A percentile compares a stretch with the other conserved stretches of the same genome.
Evolutionary conservation across 2,797 vertebrate genomes (phyloP).

Genomic region (Erpetoichthys calabaricus): DNA sequence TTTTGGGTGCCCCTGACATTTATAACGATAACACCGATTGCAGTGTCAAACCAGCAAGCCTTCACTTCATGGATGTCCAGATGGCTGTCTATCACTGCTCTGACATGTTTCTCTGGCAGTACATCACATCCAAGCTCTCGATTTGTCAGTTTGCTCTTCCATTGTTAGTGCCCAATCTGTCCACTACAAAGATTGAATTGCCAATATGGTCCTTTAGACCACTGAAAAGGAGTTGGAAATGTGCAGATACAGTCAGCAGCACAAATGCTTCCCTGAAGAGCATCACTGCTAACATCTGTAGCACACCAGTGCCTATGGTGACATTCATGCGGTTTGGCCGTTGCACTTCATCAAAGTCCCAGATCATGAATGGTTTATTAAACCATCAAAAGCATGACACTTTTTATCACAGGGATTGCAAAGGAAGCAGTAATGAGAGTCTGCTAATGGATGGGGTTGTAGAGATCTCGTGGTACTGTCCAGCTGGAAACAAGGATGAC

Average conservation of each 20-base stretch:
- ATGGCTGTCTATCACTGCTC: constrained; percentile 41
- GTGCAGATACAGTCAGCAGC: constrained; percentile 6
- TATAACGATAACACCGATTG: accelerated
- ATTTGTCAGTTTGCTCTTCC: constrained; percentile 37
- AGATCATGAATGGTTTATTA: constrained; percentile 30
- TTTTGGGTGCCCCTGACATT: not conserved
- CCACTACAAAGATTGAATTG: constrained; percentile 25
- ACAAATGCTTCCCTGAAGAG: not conserved
- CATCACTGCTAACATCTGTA: no score
- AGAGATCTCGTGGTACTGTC: constrained; percentile 58
- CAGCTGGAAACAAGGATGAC: constrained; percentile 31
- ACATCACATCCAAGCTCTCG: constrained; percentile 30
- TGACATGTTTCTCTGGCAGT: constrained; percentile 33
- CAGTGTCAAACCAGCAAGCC: not conserved
- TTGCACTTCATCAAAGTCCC: no score
- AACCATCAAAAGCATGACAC: constrained; percentile 25
- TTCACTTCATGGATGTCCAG: constrained; percentile 42
- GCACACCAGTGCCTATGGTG: no score
- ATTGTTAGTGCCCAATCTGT: constrained; percentile 32
- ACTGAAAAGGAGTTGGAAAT: constrained; percentile 13
- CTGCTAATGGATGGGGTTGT: constrained; percentile 39
- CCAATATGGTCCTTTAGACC: constrained; percentile 22
- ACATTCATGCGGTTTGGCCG: no score
- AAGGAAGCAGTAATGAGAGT: constrained; percentile 21
- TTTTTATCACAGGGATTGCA: constrained; percentile 29